Base-by-base conservation (phyloP, 2,113 vertebrate species). In the Clarias magur region DNA sequence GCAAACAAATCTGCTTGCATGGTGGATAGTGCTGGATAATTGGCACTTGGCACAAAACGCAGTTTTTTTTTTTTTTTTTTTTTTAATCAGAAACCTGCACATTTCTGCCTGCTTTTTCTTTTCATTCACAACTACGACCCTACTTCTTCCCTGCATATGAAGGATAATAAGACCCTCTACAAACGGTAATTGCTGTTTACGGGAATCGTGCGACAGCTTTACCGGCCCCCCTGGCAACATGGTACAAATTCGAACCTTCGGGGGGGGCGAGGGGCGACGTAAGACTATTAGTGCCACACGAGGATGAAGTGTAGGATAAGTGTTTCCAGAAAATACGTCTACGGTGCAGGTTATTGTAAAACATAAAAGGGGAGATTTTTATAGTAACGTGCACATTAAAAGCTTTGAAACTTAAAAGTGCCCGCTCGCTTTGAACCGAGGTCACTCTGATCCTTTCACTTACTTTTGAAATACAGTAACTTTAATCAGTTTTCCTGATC, bases 61-160 rank as follows among this genome's bases (percentile, higher is more conserved):
- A 82, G 82, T 91, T 79, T 1, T 72, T 38, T 23, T 48, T 25
- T n/a, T n/a, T n/a, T 67, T 48, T 84, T 90, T 89, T 89, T 83
- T 81, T 59, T 85, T 93, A 92, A 94, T 94, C 94, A 92, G 82
- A 92, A 93, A 93, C 92, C 90, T 89, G 87, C 94, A 94, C 89
- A 93, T 94, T 94, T 93, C 86, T 83, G 60, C 83, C 65, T 34
- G 80, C 86, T 73, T 84, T 90, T 86, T 85, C 85, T 73, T 82
- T 85, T 54, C 62, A 8, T 86, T 87, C 85, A 86, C 78, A 75
- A 93, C 92, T 92, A 87, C 90, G 91, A 91, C 90, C 88, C 87
- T 83, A 17, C 65, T 17, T 54, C n/a, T 34, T 68, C 48, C 54
- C 9, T 73, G 27, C 85, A 87, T 87, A 80, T 85, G n/a, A 62